Percentiles rank a stretch among this genome's conserved stretches.
Evolutionary conservation across 2,888 invertebrate genomes (phyloP).

Genomic region (Sinotaia quadrata): DNA sequence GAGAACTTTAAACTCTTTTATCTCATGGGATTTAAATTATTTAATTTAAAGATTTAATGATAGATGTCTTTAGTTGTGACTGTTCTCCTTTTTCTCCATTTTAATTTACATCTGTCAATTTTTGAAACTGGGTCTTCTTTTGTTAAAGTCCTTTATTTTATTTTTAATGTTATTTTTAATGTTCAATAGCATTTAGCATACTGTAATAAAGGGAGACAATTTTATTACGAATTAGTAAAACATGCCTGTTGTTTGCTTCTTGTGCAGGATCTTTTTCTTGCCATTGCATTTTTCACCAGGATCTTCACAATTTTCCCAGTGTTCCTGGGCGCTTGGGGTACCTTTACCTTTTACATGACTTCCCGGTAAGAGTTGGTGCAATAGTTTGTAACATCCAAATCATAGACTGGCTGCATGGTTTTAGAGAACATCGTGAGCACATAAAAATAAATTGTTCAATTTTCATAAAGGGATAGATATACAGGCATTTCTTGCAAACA

Average conservation of each 20-base stretch:
- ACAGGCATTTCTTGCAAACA: too few species aligned
- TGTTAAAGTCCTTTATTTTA: neutral
- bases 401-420: neutral
- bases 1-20: neutral
- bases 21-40: neutral
- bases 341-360: slow-evolving; percentile 58
- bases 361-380: slow-evolving; percentile 52
- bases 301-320: slow-evolving; percentile 48
- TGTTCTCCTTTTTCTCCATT: too few species aligned
- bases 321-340: slow-evolving; percentile 58
- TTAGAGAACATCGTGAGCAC: too few species aligned
- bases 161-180: neutral
- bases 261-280: slow-evolving; percentile 58
- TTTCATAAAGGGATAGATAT: too few species aligned
- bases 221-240: too few species aligned
- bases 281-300: slow-evolving; percentile 55
- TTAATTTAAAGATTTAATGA: too few species aligned
- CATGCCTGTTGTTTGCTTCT: neutral
- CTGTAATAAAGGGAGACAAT: too few species aligned
- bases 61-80: too few species aligned
- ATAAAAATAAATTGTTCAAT: too few species aligned
- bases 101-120: too few species aligned
- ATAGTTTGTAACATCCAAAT: neutral
- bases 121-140: too few species aligned
- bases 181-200: neutral